These are phyloP conservation scores for Aphis gossypii DNA, from an alignment of 1,140 invertebrate species.

Conservation along the genomic window DNA sequence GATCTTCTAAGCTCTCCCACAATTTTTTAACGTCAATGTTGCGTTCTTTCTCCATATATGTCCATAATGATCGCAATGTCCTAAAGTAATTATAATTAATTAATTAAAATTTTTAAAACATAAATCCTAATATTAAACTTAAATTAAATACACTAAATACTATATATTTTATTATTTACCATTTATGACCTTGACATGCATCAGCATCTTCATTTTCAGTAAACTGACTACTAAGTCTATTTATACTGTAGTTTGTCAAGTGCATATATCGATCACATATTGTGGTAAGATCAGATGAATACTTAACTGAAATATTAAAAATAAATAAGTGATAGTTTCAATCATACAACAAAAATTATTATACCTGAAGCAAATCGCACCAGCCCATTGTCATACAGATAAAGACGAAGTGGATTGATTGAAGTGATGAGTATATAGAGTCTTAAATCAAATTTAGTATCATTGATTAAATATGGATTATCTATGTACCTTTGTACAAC, in stretches of 20 bases:
- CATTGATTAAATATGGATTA: constrained; percentile 89
- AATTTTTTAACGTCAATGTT: constrained; percentile 76
- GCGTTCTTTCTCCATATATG: constrained; percentile 73
- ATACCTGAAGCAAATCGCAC: constrained; percentile 87
- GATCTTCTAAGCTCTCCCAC: constrained; percentile 79
- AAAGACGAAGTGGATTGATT: constrained; percentile 90
- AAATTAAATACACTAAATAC: constrained; percentile 23
- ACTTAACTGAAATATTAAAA: constrained; percentile 72
- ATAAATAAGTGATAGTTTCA: constrained; percentile 5
- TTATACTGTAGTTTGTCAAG: constrained; percentile 97
- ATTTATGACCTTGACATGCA: constrained; percentile 87
- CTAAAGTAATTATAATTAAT: constrained; percentile 62
- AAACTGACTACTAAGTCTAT: constrained; percentile 88
- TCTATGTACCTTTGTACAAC: constrained; percentile 91
- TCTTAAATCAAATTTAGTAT: constrained; percentile 90
- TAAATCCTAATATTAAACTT: background rate
- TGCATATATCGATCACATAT: constrained; percentile 94
- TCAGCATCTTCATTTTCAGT: constrained; percentile 85
- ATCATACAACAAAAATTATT: constrained; percentile 61
- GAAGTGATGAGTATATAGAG: constrained; percentile 95
- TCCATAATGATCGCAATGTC: constrained; percentile 79
- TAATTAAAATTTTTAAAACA: background rate
- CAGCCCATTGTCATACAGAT: constrained; percentile 93
- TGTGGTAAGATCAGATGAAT: constrained; percentile 79
- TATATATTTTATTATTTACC: constrained; percentile 66